A percentile compares a stretch with the other conserved stretches of the same genome.
phyloP scores from a whole-genome alignment of 2,888 invertebrate species.

The Trachelus iudaicus region DNA sequence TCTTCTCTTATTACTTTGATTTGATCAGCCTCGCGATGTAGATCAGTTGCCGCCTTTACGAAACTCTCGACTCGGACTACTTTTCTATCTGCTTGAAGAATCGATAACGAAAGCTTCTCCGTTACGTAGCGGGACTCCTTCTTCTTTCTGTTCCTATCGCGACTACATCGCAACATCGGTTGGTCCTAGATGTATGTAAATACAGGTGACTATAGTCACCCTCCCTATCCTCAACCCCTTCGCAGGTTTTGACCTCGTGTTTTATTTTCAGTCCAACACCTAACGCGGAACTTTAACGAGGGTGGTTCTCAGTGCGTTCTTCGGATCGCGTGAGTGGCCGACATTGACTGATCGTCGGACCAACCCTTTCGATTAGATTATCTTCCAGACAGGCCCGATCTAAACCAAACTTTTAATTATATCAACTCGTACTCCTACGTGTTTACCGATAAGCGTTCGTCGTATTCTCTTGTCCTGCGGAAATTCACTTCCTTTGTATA shows the following conservation, averaged over 20 bases:
- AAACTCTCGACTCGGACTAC: conserved; percentile 13
- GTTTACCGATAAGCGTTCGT: neutral
- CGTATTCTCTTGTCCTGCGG: neutral
- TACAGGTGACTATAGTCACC: neutral
- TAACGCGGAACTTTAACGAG: conserved; percentile 1
- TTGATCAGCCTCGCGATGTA: conserved; percentile 27
- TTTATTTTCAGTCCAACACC: neutral
- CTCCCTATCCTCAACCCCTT: neutral
- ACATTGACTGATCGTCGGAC: conserved; percentile 22
- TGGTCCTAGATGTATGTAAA: neutral
- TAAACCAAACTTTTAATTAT: conserved; percentile 18
- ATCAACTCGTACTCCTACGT: conserved; percentile 8
- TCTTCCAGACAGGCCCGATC: neutral
- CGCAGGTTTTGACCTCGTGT: neutral
- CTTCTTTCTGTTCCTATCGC: neutral
- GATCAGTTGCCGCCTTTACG: conserved; percentile 27
- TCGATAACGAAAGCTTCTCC: conserved; percentile 22
- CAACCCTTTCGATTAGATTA: neutral
- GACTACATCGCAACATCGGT: no score
- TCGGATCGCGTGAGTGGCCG: conserved; percentile 1
- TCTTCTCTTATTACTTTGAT: conserved; percentile 31
- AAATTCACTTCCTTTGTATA: neutral
- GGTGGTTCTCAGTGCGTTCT: neutral
- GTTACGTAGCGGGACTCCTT: no score
- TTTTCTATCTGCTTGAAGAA: conserved; percentile 10